phyloP scores from a whole-genome alignment of 1,140 invertebrate genomes.

The Drosophila trapezifrons region DNA sequence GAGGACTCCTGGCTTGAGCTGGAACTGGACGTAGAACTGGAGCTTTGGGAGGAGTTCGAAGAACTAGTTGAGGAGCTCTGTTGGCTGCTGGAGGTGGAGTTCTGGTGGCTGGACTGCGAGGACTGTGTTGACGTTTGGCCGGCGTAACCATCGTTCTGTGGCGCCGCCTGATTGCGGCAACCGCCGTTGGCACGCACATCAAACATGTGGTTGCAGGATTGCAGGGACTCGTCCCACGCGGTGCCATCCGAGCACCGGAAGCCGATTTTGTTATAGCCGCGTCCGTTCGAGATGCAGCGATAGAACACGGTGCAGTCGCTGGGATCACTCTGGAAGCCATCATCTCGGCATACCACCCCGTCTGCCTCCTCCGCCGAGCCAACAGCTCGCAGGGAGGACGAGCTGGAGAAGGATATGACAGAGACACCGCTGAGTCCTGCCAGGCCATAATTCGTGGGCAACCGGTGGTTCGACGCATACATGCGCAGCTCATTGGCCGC shows the following conservation, averaged over 20 bases:
- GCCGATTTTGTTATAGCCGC: slow-evolving; percentile 87
- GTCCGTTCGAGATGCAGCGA: slow-evolving; percentile 88
- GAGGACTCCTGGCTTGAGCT: slow-evolving; percentile 52
- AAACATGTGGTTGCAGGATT: slow-evolving; percentile 89
- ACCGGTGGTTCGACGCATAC: slow-evolving; percentile 65
- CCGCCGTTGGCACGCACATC: slow-evolving; percentile 85
- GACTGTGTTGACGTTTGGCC: slow-evolving; percentile 69
- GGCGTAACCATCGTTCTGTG: slow-evolving; percentile 76
- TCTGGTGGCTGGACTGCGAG: slow-evolving; percentile 72
- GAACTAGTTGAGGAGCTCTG: slow-evolving; percentile 65
- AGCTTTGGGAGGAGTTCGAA: slow-evolving; percentile 42
- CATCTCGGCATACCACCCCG: slow-evolving; percentile 75
- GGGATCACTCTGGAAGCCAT: slow-evolving; percentile 89
- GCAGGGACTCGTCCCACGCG: slow-evolving; percentile 88
- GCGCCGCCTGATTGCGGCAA: slow-evolving; percentile 79
- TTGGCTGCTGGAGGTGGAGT: slow-evolving; percentile 80
- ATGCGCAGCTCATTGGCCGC: slow-evolving; percentile 61
- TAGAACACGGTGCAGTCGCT: slow-evolving; percentile 91
- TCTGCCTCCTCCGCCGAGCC: slow-evolving; percentile 15
- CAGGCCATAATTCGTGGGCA: slow-evolving; percentile 79
- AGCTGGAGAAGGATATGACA: slow-evolving; percentile 80
- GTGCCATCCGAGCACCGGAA: slow-evolving; percentile 89
- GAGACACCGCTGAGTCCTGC: slow-evolving; percentile 79
- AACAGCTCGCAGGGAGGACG: slow-evolving; percentile 64
- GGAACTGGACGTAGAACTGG: slow-evolving; percentile 51